A percentile compares a stretch with the other conserved stretches of the same genome.
Conservation (phyloP, 1,140 invertebrate genomes). For the Ganaspis sp. region DNA sequence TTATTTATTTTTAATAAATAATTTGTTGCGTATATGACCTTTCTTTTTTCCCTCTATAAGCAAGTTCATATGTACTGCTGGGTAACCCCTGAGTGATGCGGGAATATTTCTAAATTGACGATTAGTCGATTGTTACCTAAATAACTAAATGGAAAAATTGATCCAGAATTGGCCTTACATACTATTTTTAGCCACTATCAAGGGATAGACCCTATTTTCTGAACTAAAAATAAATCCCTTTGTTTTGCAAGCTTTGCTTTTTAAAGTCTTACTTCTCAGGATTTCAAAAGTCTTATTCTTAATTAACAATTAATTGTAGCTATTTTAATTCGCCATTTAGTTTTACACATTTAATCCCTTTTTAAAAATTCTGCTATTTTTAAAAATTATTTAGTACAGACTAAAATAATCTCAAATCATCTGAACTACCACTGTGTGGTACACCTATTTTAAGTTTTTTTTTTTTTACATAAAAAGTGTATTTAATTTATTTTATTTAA, state of each 20-base stretch:
- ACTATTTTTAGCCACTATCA: constrained; percentile 72
- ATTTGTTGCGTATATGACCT: background rate
- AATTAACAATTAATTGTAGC: too few species aligned
- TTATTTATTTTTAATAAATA: too few species aligned
- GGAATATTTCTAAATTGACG: constrained; percentile 75
- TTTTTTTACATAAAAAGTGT: too few species aligned
- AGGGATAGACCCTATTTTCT: constrained; percentile 69
- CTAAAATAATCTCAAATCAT: too few species aligned
- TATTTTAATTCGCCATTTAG: too few species aligned
- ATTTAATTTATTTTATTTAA: too few species aligned
- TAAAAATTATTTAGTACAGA: too few species aligned
- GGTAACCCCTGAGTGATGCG: constrained; percentile 49
- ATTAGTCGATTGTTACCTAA: constrained; percentile 74
- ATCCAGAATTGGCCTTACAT: constrained; percentile 71
- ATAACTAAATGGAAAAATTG: constrained; percentile 76
- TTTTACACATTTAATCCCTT: too few species aligned
- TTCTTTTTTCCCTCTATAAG: background rate
- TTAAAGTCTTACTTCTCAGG: background rate
- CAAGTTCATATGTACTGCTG: background rate
- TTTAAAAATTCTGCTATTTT: too few species aligned
- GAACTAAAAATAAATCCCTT: constrained; percentile 73
- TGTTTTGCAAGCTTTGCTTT: background rate
- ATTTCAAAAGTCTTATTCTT: background rate
- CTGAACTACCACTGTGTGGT: too few species aligned
- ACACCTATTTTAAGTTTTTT: too few species aligned